Evolutionary conservation across 1,140 invertebrate species (phyloP).

Genomic region (Panagrolaimus sp.): DNA sequence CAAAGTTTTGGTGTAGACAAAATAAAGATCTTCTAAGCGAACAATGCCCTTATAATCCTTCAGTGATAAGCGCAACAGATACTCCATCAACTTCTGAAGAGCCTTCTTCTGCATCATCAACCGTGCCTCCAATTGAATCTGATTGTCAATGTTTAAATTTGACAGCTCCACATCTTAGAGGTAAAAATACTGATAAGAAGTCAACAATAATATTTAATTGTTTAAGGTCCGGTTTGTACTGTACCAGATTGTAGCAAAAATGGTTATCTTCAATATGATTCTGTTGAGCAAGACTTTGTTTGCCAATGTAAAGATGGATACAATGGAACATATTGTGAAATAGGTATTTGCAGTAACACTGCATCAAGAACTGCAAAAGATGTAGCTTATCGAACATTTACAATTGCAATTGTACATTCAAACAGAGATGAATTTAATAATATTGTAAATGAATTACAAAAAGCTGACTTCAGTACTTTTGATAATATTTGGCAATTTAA

Average conservation of each 20-base stretch:
- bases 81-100: too few species aligned
- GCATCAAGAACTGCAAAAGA: background rate
- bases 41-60: too few species aligned
- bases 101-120: background rate
- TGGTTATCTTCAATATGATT: background rate
- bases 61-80: too few species aligned
- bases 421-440: background rate
- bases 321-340: background rate
- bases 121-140: background rate
- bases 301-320: constrained; percentile 1
- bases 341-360: background rate
- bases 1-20: constrained; percentile 4
- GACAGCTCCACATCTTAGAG: background rate
- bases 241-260: constrained; percentile 11
- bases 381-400: background rate
- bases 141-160: background rate
- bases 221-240: constrained; percentile 1
- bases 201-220: background rate
- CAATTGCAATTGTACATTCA: background rate
- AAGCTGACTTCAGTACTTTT: background rate
- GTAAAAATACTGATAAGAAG: background rate
- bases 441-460: background rate
- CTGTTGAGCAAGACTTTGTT: background rate
- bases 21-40: too few species aligned
- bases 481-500: background rate